Evolutionary conservation across 1,140 invertebrate genomes (phyloP).

Genomic region (Scaptodrosophila lebanonensis): DNA sequence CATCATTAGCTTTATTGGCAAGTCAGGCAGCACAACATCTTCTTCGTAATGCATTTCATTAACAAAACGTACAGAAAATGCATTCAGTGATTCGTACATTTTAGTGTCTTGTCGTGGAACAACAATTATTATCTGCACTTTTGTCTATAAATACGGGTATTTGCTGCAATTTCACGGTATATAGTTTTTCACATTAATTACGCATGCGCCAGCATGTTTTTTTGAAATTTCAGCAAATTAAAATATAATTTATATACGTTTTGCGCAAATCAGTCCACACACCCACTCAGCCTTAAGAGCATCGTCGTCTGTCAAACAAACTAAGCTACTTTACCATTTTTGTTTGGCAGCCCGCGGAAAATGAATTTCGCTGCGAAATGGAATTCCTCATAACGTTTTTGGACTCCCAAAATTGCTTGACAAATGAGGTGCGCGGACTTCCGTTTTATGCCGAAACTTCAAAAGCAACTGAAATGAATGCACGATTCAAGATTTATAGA

Average conservation of each 20-base stretch:
- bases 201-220: too few species aligned
- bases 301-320: conserved; percentile 51
- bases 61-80: too few species aligned
- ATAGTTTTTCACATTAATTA: too few species aligned
- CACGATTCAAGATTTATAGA: conserved; percentile 26
- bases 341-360: conserved; percentile 12
- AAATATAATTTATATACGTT: conserved; percentile 45
- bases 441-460: conserved; percentile 25
- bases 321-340: background rate
- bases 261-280: background rate
- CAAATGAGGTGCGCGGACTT: conserved; percentile 49
- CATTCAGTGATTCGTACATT: too few species aligned
- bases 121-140: too few species aligned
- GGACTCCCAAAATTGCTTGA: conserved; percentile 34
- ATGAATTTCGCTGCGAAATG: conserved; percentile 56
- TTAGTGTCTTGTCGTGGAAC: too few species aligned
- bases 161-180: too few species aligned
- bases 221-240: too few species aligned
- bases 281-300: too few species aligned
- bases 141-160: too few species aligned
- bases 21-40: conserved; percentile 12
- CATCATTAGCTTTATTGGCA: too few species aligned
- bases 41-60: conserved; percentile 33
- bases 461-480: conserved; percentile 8
- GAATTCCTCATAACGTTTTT: conserved; percentile 50